These are phyloP conservation scores for Babyrousa celebensis DNA, from an alignment of 2,797 vertebrate genomes.

Conservation along the genomic window DNA sequence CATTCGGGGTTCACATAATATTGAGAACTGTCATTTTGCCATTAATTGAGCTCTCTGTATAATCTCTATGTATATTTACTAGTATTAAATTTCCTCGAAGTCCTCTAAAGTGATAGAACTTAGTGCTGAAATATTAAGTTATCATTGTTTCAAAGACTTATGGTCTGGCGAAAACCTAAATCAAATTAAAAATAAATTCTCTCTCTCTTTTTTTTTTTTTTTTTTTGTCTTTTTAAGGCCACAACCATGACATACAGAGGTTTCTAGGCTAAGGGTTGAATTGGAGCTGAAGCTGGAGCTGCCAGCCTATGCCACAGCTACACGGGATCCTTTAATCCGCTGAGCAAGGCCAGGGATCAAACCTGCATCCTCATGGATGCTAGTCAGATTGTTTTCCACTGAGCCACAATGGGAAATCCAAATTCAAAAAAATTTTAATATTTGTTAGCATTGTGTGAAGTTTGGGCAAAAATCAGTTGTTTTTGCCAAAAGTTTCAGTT, in stretches of 20 bases:
- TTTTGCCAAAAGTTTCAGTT: slow-evolving; percentile 54
- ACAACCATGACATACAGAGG: too few relatives aligned
- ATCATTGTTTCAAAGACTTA: slow-evolving; percentile 32
- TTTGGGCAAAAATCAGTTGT: slow-evolving; percentile 1
- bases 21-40: not conserved
- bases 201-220: too few relatives aligned
- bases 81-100: slow-evolving; percentile 14
- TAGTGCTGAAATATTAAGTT: slow-evolving; percentile 31
- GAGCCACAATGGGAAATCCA: too few relatives aligned
- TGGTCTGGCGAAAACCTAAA: not conserved
- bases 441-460: slow-evolving; percentile 34
- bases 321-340: too few relatives aligned
- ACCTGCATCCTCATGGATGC: too few relatives aligned
- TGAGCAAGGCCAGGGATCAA: too few relatives aligned
- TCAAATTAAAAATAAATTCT: slow-evolving; percentile 58
- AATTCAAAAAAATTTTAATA: not conserved
- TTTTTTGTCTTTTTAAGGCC: too few relatives aligned
- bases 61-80: not conserved
- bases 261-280: too few relatives aligned
- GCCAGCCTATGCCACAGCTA: too few relatives aligned
- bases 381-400: too few relatives aligned
- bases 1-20: not conserved
- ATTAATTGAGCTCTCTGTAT: slow-evolving; percentile 23
- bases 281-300: too few relatives aligned
- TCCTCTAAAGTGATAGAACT: slow-evolving; percentile 10